Base-by-base conservation (phyloP, 2,113 vertebrate genomes). In the Ammodytes dubius region DNA sequence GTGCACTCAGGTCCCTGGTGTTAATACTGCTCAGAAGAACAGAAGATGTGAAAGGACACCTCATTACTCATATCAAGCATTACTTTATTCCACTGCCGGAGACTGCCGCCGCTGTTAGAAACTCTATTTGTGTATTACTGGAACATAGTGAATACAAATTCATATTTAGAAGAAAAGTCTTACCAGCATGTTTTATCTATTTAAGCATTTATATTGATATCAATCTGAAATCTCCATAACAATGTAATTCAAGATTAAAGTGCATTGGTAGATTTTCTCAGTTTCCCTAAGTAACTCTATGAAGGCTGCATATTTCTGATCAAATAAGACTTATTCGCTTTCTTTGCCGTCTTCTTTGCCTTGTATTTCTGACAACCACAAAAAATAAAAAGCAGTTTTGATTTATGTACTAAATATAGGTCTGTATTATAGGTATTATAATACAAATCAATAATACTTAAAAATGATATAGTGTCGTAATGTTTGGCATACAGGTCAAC, bases 11-110 rank as follows among this genome's bases (percentile, higher is more conserved):
- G 80, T 87, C 87, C 82, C 75, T 39, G 35, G 84, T 67, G 81
- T 74, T 89, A 89, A 88, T 81, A 70, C 76, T 79, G 75, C 85
- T 78, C 88, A 65, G 60, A 84, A 84, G 85, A 88, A 87, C 84
- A 92, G 79, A 83, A 61, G 70, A 90, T 90, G 78, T 75, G 79
- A 83, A 81, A 89, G 77, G 90, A 92, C 85, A 89, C 70, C 82
- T 91, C 87, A 89, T 92, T 91, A 90, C 63, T 92, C 90, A 92
- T 66, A 84, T 79, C 68, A 86, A 53, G 53, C 70, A 17, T 37
- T 27, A 53, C 65, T 85, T 81, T 77, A 71, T 82, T 76, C 79
- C 79, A 19, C 69, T 82, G 35, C 59, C 74, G 63, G n/a, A 56
- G 9, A 54, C 35, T 6, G 46, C 3, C 17, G 27, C 27, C 27